Evolutionary conservation across 2,888 invertebrate genomes (phyloP).

Genomic region (Drosophila villosipedis): DNA sequence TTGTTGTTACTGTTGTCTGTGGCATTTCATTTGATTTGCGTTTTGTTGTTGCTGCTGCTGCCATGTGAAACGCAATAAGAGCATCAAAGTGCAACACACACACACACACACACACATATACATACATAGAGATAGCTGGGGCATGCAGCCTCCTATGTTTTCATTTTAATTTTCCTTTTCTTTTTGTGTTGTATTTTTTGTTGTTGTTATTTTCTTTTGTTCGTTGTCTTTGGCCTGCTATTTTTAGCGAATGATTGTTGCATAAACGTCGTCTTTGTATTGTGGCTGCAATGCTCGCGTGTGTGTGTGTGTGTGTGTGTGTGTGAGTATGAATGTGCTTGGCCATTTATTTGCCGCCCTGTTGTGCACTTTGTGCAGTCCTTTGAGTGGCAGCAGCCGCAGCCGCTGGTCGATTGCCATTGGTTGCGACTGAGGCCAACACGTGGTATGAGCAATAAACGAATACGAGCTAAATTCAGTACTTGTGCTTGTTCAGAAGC

Average conservation of each 20-base stretch:
- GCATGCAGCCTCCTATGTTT: conserved; percentile 64
- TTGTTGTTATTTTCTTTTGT: conserved; percentile 20
- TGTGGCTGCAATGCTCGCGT: conserved; percentile 56
- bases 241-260: conserved; percentile 79
- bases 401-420: conserved; percentile 54
- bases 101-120: conserved; percentile 49
- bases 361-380: conserved; percentile 74
- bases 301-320: conserved; percentile 30
- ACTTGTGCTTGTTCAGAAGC: not conserved
- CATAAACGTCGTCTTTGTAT: conserved; percentile 80
- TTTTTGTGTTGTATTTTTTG: not conserved
- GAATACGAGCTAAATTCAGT: conserved; percentile 1
- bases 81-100: conserved; percentile 75
- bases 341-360: conserved; percentile 57
- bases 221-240: conserved; percentile 55
- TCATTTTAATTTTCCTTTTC: conserved; percentile 34
- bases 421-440: conserved; percentile 48
- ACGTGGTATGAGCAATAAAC: conserved; percentile 62
- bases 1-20: conserved; percentile 52
- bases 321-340: conserved; percentile 26
- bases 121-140: conserved; percentile 7
- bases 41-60: conserved; percentile 46
- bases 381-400: conserved; percentile 64
- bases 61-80: conserved; percentile 74
- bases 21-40: conserved; percentile 80